Percentiles rank a stretch among this genome's conserved stretches.
Conservation (phyloP, 2,113 vertebrate species). For the Sphaerodactylus townsendi region DNA sequence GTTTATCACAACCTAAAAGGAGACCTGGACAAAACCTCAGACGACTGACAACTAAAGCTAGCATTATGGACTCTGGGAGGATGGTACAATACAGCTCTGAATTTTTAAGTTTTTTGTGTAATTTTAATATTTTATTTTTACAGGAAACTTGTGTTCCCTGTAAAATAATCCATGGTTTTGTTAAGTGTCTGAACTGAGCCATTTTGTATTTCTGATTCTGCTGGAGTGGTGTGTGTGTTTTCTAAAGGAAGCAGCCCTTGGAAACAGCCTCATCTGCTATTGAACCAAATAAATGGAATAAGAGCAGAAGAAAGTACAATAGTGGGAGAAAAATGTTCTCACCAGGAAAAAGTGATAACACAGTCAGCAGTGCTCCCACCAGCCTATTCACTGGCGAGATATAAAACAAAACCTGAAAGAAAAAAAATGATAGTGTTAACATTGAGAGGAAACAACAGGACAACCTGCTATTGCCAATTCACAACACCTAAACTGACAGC, state of each 20-base stretch:
- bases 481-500: not conserved
- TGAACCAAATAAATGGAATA: not conserved
- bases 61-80: no score
- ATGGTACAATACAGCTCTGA: no score
- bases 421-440: constrained; percentile 26
- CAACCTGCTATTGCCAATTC: not conserved
- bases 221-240: not conserved
- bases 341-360: constrained; percentile 94
- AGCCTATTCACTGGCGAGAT: constrained; percentile 93
- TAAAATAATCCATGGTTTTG: no score
- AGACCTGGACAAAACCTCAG: no score
- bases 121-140: no score
- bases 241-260: not conserved
- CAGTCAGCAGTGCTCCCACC: constrained; percentile 93
- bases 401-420: constrained; percentile 89
- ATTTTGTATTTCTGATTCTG: no score
- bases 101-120: no score
- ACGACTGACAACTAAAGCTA: no score
- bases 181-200: no score
- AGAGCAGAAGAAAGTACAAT: not conserved
- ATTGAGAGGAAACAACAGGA: constrained; percentile 4
- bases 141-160: no score
- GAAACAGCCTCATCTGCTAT: not conserved
- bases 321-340: not conserved
- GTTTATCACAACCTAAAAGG: no score